Evolutionary conservation across 2,797 vertebrate genomes (phyloP), one percentile per base, ranked within the genome.

Genomic region (Bucorvus abyssinicus): DNA sequence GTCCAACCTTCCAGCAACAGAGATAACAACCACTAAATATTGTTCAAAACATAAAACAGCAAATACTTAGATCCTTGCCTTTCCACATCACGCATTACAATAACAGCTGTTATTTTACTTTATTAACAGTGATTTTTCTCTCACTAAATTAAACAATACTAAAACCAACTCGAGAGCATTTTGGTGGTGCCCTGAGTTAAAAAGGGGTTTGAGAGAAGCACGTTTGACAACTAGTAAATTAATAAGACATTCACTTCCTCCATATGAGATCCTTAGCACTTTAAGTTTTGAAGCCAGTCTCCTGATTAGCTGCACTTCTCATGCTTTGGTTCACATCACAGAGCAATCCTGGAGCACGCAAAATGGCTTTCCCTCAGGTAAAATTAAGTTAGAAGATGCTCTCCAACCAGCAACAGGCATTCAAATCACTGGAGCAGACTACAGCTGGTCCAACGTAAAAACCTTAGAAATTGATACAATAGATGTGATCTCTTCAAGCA

Each of bases 71-170:
- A 44, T 60, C 50, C 63, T 86, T 79, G 56, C 10, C 56, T 90
- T 93, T 83, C 64, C 68, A 88, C 67, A 74, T 15, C 60, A 92
- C n/a, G 27, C 60, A 50, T 73, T 93, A 34, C 29, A 80, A 30
- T 61, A 75, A 89, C 68, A 90, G 78, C 88, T 94, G 64, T 84
- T 92, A 77, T 84, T 94, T 87, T 77, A 79, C 36, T 85, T 87
- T 77, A 71, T 84, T 93, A 87, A 80, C 78, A 87, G 78, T 4
- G 20, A 87, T 77, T 87, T 93, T 90, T 90, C 78, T 87, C 36
- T 87, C 78, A 81, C 65, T 85, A 87, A 90, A 89, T 93, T 91
- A 92, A 87, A 85, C 75, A 93, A 69, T 68, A 64, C 34, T 57
- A 65, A 92, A 95, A 8, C 24, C 44, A 67, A 40, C 61, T 63